phyloP scores from a whole-genome alignment of 1,140 invertebrate genomes.

The Bemisia tabaci region DNA sequence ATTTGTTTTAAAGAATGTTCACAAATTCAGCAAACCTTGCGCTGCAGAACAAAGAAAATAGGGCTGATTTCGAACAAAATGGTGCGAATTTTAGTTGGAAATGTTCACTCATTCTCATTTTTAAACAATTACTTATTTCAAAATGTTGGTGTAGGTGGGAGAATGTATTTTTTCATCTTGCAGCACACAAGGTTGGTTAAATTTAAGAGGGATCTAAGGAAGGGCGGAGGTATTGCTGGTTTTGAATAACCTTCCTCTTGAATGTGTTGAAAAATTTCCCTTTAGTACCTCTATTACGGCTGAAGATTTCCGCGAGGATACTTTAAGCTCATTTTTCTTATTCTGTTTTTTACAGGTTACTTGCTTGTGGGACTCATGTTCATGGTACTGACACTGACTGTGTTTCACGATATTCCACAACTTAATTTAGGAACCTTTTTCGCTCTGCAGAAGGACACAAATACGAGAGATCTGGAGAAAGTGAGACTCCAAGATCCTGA shows the following conservation, averaged over 20 bases:
- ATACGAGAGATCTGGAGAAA: constrained; percentile 42
- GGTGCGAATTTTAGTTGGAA: too few species aligned
- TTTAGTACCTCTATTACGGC: neutral
- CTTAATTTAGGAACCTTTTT: constrained; percentile 66
- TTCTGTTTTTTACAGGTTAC: constrained; percentile 43
- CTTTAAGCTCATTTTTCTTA: neutral
- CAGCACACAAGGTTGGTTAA: neutral
- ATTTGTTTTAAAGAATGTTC: too few species aligned
- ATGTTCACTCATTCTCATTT: too few species aligned
- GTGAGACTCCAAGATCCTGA: constrained; percentile 39
- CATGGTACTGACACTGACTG: constrained; percentile 65
- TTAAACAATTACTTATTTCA: too few species aligned
- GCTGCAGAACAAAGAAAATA: too few species aligned
- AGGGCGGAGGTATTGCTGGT: neutral
- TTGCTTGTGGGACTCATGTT: constrained; percentile 63
- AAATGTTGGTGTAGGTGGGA: too few species aligned
- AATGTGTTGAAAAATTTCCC: too few species aligned
- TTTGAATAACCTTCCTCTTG: neutral
- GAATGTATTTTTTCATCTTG: too few species aligned
- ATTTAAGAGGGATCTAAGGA: neutral
- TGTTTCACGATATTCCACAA: constrained; percentile 77
- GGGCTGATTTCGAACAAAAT: too few species aligned
- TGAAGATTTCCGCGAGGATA: neutral
- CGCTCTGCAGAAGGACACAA: constrained; percentile 44
- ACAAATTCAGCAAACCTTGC: too few species aligned